Evolutionary conservation across 2,888 invertebrate species (phyloP).

Genomic region (Heliconius hortense): DNA sequence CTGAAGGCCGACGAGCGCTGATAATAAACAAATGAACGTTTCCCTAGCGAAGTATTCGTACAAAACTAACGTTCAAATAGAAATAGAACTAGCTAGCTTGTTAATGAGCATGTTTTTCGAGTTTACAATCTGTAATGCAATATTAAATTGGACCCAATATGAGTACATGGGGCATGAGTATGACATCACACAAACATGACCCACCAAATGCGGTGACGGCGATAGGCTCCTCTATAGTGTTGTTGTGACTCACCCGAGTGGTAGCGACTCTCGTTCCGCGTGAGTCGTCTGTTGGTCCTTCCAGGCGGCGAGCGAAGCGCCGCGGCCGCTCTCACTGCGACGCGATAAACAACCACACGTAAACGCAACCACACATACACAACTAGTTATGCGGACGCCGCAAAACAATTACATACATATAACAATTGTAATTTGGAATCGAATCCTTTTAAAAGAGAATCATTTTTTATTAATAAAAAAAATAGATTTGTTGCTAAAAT

Average conservation of each 20-base stretch:
- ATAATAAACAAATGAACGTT: slow-evolving; percentile 29
- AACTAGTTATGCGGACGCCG: slow-evolving; percentile 50
- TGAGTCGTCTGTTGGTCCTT: slow-evolving; percentile 93
- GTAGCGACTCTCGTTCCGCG: slow-evolving; percentile 96
- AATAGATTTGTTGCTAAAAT: background rate
- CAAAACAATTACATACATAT: slow-evolving; percentile 44
- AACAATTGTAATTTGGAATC: slow-evolving; percentile 52
- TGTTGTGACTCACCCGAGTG: slow-evolving; percentile 92
- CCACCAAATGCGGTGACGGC: slow-evolving; percentile 51
- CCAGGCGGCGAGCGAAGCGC: slow-evolving; percentile 82
- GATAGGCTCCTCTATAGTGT: slow-evolving; percentile 51
- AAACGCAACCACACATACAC: slow-evolving; percentile 59
- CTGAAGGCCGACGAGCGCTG: slow-evolving; percentile 18
- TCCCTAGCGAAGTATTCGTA: slow-evolving; percentile 26
- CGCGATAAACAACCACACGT: slow-evolving; percentile 77
- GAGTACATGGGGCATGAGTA: slow-evolving; percentile 32
- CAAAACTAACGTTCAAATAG: slow-evolving; percentile 21
- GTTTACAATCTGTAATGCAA: slow-evolving; percentile 32
- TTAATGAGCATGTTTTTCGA: slow-evolving; percentile 34
- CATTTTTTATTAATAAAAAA: background rate
- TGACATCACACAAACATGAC: slow-evolving; percentile 52
- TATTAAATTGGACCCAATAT: slow-evolving; percentile 29
- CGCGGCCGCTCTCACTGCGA: slow-evolving; percentile 79
- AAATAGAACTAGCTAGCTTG: slow-evolving; percentile 30
- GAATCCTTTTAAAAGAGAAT: slow-evolving; percentile 37